Base-by-base conservation (phyloP, 1,140 invertebrate species). In the Phymorhynchus buccinoides region DNA sequence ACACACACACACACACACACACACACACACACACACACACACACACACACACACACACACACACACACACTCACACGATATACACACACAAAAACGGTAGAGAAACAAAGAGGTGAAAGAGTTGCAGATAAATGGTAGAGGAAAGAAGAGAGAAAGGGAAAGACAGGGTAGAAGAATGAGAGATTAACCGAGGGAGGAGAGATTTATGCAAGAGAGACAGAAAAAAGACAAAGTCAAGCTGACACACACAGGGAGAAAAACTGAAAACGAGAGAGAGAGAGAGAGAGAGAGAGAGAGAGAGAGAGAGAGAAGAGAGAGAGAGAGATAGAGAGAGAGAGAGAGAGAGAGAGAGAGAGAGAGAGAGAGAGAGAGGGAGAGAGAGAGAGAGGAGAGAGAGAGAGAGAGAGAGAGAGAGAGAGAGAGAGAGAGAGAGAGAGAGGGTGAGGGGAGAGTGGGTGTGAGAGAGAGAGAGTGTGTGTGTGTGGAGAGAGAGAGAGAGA, bases 41-140 rank as follows among this genome's bases (percentile, higher is more conserved):
- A 84, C n/a, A 75, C 56, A 62, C 56, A 62, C 56, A 62, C 56
- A 62, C 56, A 62, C 56, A 62, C 56, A 62, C 56, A 62, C 56
- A 62, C 56, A 62, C 56, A 62, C 12, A 62, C 14, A 27, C 14
- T 27, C 12, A 62, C 56, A 62, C 16, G 7, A 62, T 27, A 62
- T 22, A 62, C 56, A 62, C 7, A 7, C 56, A 62, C 56, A n/a
- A 12, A 66, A 16, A 83, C 52, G 12, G 22, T 4, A 62, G 18
- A 62, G 22, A 62, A 2, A 22, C 2, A 27, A 27, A 9, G 56
- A 62, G n/a, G n/a, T n/a, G n/a, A n/a, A n/a, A n/a, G n/a, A n/a
- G n/a, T n/a, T n/a, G n/a, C n/a, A n/a, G 56, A 27, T 2, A 4
- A 27, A 62, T 6, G 56, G n/a, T 27, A 62, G 56, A 18, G 18